Evolutionary conservation across 1,140 invertebrate genomes (phyloP).

Genomic region (Heliconius eleuchia): DNA sequence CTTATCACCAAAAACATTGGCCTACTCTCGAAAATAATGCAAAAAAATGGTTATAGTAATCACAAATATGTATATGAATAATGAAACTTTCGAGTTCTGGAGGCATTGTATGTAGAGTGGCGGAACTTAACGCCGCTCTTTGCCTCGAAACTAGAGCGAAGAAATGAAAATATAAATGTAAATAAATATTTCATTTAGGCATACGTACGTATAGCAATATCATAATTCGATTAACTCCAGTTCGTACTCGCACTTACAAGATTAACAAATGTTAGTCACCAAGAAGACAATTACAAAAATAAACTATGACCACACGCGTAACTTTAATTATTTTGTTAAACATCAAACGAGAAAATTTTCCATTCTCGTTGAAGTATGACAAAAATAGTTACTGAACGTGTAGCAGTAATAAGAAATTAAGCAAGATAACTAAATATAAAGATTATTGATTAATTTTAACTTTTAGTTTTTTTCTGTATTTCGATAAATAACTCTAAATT

Average conservation of each 20-base stretch:
- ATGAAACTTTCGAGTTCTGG: neutral
- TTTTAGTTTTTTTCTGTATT: neutral
- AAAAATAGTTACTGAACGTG: neutral
- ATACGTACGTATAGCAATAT: neutral
- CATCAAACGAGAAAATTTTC: neutral
- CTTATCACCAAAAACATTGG: neutral
- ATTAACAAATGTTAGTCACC: constrained; percentile 3
- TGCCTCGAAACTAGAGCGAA: too few relatives aligned
- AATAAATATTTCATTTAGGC: neutral
- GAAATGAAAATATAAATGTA: too few relatives aligned
- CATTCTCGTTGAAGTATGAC: constrained; percentile 10
- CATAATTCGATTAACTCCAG: neutral
- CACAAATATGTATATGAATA: neutral
- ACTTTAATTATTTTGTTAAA: constrained; percentile 10
- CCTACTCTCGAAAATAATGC: neutral
- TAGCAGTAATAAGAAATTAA: neutral
- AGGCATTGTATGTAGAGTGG: too few relatives aligned
- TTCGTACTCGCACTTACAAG: neutral
- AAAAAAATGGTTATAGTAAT: neutral
- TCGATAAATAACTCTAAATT: neutral
- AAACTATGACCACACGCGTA: constrained; percentile 4
- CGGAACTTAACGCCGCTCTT: too few relatives aligned
- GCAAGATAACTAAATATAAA: neutral
- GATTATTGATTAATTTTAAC: neutral
- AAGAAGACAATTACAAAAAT: constrained; percentile 6